A percentile compares a stretch with the other conserved stretches of the same genome.
These are phyloP conservation scores for Saguinus midas DNA, from an alignment of 2,113 vertebrate species.

Conservation along the genomic window DNA sequence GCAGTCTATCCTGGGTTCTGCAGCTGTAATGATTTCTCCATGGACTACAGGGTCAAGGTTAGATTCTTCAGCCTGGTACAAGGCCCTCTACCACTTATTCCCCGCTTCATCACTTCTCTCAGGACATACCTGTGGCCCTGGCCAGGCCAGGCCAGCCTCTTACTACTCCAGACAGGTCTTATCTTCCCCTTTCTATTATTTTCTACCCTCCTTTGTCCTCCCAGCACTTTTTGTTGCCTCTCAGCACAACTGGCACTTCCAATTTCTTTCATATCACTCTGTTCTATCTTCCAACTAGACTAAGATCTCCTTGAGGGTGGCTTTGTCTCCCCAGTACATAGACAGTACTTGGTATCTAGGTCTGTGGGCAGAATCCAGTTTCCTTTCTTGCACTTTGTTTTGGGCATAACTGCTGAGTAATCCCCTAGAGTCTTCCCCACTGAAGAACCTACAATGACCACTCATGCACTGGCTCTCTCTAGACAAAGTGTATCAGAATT, in stretches of 20 bases:
- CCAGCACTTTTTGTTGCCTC: background rate
- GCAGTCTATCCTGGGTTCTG: background rate
- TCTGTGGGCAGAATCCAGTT: background rate
- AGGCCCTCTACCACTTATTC: background rate
- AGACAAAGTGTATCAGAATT: background rate
- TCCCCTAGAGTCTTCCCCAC: background rate
- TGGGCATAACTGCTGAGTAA: background rate
- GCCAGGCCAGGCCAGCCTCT: background rate
- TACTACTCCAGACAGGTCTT: background rate
- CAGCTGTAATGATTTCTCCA: background rate
- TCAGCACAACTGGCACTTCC: background rate
- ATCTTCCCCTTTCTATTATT: background rate
- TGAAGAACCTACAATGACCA: background rate
- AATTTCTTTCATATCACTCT: background rate
- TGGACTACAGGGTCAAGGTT: background rate
- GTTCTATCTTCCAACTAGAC: background rate
- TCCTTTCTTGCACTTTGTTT: background rate
- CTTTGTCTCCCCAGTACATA: background rate
- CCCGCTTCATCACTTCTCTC: background rate
- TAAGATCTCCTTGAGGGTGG: background rate
- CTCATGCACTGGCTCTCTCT: background rate
- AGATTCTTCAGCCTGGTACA: background rate
- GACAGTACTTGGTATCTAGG: background rate
- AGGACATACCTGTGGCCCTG: background rate
- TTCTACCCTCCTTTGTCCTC: background rate